A percentile compares a stretch with the other conserved stretches of the same genome.
Evolutionary conservation across 2,797 vertebrate species (phyloP).

Genomic region (Urocyon cinereoargenteus): DNA sequence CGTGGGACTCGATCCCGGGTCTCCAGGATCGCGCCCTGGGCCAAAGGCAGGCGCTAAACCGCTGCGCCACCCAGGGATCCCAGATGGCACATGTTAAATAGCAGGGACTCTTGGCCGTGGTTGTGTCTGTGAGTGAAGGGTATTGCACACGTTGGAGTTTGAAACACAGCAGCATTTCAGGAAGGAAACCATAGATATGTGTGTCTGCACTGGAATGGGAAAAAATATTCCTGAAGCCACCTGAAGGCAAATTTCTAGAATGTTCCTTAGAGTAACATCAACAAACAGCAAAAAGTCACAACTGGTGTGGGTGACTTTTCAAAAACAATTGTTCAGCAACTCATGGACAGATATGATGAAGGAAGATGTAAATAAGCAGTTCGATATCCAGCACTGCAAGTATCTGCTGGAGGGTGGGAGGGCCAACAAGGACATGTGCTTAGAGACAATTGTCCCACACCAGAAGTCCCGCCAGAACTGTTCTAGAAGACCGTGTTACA

Average conservation of each 20-base stretch:
- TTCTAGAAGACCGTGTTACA: not conserved
- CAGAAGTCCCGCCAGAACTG: too few relatives aligned
- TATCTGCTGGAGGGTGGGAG: rapidly evolving
- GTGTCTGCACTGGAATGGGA: not conserved
- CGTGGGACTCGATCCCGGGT: too few relatives aligned
- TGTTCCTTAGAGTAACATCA: not conserved
- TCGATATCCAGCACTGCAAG: not conserved
- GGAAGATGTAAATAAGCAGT: not conserved
- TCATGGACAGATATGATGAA: rapidly evolving
- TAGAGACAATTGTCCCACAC: not conserved
- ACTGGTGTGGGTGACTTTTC: not conserved
- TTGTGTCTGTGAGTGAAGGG: rapidly evolving
- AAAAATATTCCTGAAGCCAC: not conserved
- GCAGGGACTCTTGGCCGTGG: rapidly evolving
- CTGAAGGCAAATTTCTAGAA: not conserved
- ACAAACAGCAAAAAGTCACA: not conserved
- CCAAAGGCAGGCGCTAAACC: too few relatives aligned
- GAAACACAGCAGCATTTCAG: rapidly evolving
- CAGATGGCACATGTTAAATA: rapidly evolving
- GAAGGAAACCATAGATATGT: rapidly evolving
- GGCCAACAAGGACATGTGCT: rapidly evolving
- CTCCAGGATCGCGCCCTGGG: too few relatives aligned
- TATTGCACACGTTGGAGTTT: rapidly evolving
- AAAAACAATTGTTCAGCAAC: too few relatives aligned
- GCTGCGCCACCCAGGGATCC: too few relatives aligned